These are phyloP conservation scores for Sigmodon hispidus DNA, from an alignment of 2,113 vertebrate species.

Conservation along the genomic window DNA sequence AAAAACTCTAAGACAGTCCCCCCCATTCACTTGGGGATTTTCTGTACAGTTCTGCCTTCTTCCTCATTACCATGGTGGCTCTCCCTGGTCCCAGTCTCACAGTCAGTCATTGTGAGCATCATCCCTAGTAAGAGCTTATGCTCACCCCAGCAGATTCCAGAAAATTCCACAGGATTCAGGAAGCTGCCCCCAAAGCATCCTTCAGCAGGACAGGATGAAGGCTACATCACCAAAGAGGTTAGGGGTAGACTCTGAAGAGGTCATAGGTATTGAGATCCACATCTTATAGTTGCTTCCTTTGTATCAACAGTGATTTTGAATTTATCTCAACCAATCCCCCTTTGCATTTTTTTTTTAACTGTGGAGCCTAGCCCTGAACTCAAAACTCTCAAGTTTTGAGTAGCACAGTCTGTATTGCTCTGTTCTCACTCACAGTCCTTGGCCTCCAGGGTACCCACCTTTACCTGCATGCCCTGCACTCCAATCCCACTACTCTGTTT, in stretches of 20 bases:
- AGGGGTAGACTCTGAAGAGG: neutral
- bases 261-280: neutral
- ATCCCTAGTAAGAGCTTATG: neutral
- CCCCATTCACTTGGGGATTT: neutral
- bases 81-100: neutral
- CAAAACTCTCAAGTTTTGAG: too few relatives aligned
- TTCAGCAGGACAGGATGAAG: neutral
- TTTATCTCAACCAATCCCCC: neutral
- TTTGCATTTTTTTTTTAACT: neutral
- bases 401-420: too few relatives aligned
- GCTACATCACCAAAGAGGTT: neutral
- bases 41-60: neutral
- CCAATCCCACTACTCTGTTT: neutral
- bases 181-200: neutral
- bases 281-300: neutral
- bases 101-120: neutral
- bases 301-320: neutral
- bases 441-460: fast-evolving
- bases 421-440: neutral
- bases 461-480: neutral
- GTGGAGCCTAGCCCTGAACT: neutral
- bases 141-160: too few relatives aligned
- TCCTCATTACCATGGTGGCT: neutral
- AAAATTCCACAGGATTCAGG: neutral
- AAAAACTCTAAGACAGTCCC: too few relatives aligned